A percentile compares a stretch with the other conserved stretches of the same genome.
Evolutionary conservation across 1,140 invertebrate genomes (phyloP).

Genomic region (Metopolophium dirhodum): DNA sequence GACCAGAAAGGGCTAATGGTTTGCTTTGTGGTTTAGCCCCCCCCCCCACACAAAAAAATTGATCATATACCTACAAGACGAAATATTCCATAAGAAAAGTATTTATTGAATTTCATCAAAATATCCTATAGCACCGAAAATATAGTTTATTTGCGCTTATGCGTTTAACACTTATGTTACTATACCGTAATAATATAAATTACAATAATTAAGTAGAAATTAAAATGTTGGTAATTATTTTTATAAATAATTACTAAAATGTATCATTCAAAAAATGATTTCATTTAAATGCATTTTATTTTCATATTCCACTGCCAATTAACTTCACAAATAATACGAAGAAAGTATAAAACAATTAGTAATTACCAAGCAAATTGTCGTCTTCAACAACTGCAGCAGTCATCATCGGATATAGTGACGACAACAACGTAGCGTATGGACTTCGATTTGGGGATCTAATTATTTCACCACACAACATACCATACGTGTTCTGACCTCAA

Average conservation of each 20-base stretch:
- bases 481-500: slow-evolving; percentile 56
- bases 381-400: slow-evolving; percentile 60
- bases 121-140: background rate
- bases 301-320: background rate
- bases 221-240: background rate
- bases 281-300: background rate
- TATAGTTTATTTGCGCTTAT: background rate
- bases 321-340: background rate
- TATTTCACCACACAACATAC: slow-evolving; percentile 62
- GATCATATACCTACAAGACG: background rate
- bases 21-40: background rate
- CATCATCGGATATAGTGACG: slow-evolving; percentile 61
- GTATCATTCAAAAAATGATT: background rate
- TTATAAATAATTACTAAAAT: background rate
- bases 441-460: slow-evolving; percentile 60
- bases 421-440: slow-evolving; percentile 61
- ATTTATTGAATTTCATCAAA: background rate
- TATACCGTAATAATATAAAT: background rate
- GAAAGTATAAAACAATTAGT: background rate
- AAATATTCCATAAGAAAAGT: background rate
- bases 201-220: background rate
- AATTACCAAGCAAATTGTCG: slow-evolving; percentile 61
- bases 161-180: background rate
- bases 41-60: background rate
- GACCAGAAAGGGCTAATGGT: background rate